phyloP scores from a whole-genome alignment of 2,797 vertebrate species.

The Somateria mollissima region DNA sequence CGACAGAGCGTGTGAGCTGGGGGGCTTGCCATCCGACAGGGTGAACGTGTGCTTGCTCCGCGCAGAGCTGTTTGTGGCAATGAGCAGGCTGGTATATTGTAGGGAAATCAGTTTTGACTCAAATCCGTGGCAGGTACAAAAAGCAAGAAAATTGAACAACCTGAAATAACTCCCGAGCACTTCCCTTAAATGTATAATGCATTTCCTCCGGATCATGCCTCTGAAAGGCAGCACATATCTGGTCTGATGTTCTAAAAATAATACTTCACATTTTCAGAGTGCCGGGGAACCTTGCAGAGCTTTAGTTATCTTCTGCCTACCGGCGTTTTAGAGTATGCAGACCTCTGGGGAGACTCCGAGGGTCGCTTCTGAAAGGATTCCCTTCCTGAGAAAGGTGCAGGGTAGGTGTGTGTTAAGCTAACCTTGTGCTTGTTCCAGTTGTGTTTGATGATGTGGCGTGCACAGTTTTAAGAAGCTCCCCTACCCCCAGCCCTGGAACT shows the following conservation, averaged over 20 bases:
- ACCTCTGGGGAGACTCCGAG: not conserved
- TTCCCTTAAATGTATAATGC: not conserved
- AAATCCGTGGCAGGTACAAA: not conserved
- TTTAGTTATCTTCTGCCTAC: not conserved
- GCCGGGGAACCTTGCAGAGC: not conserved
- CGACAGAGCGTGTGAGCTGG: not conserved
- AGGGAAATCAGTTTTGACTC: not conserved
- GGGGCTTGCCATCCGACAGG: no score
- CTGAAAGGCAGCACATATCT: constrained; percentile 8
- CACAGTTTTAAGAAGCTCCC: no score
- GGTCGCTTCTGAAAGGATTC: not conserved
- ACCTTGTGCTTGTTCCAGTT: not conserved
- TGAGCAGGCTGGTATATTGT: not conserved
- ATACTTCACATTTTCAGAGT: not conserved
- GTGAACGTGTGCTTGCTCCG: no score
- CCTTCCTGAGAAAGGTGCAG: not conserved
- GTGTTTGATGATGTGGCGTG: not conserved
- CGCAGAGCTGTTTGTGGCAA: not conserved
- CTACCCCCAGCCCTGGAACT: no score
- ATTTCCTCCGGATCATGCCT: not conserved
- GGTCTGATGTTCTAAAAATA: constrained; percentile 23
- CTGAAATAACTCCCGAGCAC: not conserved
- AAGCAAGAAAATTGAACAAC: not conserved
- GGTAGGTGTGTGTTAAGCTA: not conserved
- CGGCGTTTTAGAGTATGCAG: not conserved